Base-by-base conservation (phyloP, 2,888 invertebrate genomes). In the Panzeria rudis region DNA sequence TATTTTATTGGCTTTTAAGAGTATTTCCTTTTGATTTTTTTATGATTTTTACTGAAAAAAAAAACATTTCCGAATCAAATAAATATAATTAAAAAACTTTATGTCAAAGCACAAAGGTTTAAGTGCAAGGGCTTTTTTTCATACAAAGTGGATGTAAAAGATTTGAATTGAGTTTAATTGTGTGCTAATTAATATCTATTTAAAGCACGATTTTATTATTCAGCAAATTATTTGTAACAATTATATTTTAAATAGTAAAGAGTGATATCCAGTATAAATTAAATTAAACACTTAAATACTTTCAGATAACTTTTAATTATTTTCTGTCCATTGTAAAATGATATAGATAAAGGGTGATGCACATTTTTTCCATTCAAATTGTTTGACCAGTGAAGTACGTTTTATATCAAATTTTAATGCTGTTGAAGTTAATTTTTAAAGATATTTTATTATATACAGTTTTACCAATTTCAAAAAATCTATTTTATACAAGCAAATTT, bases 41-140 rank as follows among this genome's bases (percentile, higher is more conserved):
- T 17, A 1, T 17, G n/a, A 47, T n/a, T 11, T 23, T 52, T 23
- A 4, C 2, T 50, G 1, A 52, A 23, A 29, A 6, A 15, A 54
- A 54, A 54, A n/a, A 4, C 17, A 35, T 9, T 59, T 59, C n/a
- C 56, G 17, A 29, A 32, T n/a, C n/a, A 32, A 56, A 56, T 56
- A 54, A 54, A 29, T 29, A 29, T 29, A 29, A 29, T 29, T 15
- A 7, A 6, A 8, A 8, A 29, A 8, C 3, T 56, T 29, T 4
- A 32, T 56, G n/a, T 25, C 56, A 32, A 32, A 56, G 17, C 15
- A 32, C 25, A 56, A 56, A 56, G 6, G 25, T 32, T 32, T 32
- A 32, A 56, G 32, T 32, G 29, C 56, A 56, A 56, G 56, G 29
- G n/a, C 11, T 56, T 32, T n/a, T 15, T n/a, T n/a, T n/a, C 13